A percentile compares a stretch with the other conserved stretches of the same genome.
Conservation (phyloP, 2,113 vertebrate genomes). For the Odontesthes bonariensis region DNA sequence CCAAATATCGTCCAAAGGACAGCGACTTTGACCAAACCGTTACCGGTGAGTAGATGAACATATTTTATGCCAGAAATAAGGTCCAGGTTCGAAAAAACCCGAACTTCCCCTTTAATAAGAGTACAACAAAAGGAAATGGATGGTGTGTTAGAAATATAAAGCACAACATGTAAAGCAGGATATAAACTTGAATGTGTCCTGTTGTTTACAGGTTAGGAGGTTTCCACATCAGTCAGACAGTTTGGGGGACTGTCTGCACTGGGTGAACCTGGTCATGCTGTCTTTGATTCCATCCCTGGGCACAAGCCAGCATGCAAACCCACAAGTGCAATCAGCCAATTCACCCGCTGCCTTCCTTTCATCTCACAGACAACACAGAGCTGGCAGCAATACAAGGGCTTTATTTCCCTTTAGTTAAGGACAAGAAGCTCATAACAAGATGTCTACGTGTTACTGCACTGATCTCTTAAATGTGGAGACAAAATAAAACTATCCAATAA, state of each 20-base stretch:
- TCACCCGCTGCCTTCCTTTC: slow-evolving; percentile 35
- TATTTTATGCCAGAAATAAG: too few relatives aligned
- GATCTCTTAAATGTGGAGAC: slow-evolving; percentile 26
- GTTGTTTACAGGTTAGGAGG: neutral
- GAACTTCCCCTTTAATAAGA: too few relatives aligned
- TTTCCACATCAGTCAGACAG: slow-evolving; percentile 23
- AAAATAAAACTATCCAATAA: slow-evolving; percentile 33
- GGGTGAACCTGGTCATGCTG: slow-evolving; percentile 9
- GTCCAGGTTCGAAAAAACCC: too few relatives aligned
- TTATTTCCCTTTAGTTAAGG: neutral
- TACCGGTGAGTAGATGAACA: too few relatives aligned
- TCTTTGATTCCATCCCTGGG: slow-evolving; percentile 42
- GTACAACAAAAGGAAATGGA: neutral
- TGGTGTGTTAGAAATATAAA: too few relatives aligned
- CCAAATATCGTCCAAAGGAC: too few relatives aligned
- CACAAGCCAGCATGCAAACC: slow-evolving; percentile 41
- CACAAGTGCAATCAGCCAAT: slow-evolving; percentile 34
- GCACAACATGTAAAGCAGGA: neutral
- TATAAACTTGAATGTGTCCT: neutral
- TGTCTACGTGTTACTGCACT: slow-evolving; percentile 22
- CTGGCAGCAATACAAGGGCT: slow-evolving; percentile 42
- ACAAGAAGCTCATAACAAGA: slow-evolving; percentile 27
- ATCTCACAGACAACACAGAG: slow-evolving; percentile 48
- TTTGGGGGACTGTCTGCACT: slow-evolving; percentile 7
- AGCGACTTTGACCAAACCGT: too few relatives aligned